phyloP scores from a whole-genome alignment of 1,140 invertebrate species.

The Telenomus remus region DNA sequence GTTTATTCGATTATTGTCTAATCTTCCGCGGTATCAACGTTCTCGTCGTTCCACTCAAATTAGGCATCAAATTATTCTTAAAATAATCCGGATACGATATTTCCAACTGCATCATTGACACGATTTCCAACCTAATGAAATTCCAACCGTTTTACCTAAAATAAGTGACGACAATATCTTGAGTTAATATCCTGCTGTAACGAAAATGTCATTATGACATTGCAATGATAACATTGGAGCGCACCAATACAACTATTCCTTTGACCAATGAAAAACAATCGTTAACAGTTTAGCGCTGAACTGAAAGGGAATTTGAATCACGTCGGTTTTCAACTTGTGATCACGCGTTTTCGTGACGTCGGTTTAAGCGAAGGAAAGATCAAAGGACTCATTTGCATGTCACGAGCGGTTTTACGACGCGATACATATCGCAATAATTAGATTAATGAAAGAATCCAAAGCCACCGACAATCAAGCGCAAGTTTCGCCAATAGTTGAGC shows the following conservation, averaged over 20 bases:
- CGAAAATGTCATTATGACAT: too few relatives aligned
- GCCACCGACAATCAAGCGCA: neutral
- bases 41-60: too few relatives aligned
- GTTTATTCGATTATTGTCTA: too few relatives aligned
- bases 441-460: conserved; percentile 34
- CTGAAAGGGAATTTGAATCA: neutral
- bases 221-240: too few relatives aligned
- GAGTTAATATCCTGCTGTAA: conserved; percentile 42
- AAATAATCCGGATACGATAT: too few relatives aligned
- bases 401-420: conserved; percentile 21
- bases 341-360: neutral
- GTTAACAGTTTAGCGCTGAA: too few relatives aligned
- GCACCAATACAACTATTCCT: neutral
- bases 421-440: conserved; percentile 42
- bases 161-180: conserved; percentile 25
- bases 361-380: conserved; percentile 16
- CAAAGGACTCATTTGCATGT: conserved; percentile 33
- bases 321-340: neutral
- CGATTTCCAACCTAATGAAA: conserved; percentile 19
- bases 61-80: too few relatives aligned
- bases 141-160: conserved; percentile 15
- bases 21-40: too few relatives aligned
- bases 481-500: too few relatives aligned
- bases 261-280: conserved; percentile 11
- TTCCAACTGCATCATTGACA: too few relatives aligned